Evolutionary conservation across 1,140 invertebrate species (phyloP), one percentile per base, ranked within the genome.

Genomic region (Psilanteris sp.): DNA sequence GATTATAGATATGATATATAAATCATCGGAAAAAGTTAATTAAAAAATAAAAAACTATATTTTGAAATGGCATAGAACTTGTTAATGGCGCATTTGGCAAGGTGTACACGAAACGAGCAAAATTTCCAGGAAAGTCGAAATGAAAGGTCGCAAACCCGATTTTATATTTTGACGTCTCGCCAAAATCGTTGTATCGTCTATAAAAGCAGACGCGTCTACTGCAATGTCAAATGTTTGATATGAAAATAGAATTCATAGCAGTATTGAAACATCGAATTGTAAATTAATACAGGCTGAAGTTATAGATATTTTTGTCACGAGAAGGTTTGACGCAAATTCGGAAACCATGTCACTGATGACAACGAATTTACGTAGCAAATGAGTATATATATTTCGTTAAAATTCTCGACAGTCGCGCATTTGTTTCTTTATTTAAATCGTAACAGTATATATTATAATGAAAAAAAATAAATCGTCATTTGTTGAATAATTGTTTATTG

Each of bases 131-230:
- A 71, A 61, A 61, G 32, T 54, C 41, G 48, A 26, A 24, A 44
- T 16, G 13, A 46, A 61, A 59, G 55, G 64, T 68, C 50, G 64
- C 64, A 16, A 57, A 68, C 64, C 64, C 48, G 52, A 48, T 66
- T 8, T 43, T 18, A 55, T 57, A 41, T 52, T 48, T 68, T 68
- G 50, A 68, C 41, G 32, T 13, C 15, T 57, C 43, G 62, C 62
- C 62, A 67, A 55, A 20, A 46, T 52, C 34, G 62, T 46, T 10
- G 52, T 4, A n/a, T n/a, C n/a, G 57, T 64, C 50, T 67, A 31
- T 55, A 55, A 16, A 1, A 37, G 34, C 24, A 67, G 62, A 67
- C 62, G 39, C 29, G 62, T 67, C 62, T 54, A 34, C 39, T 22
- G 2, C 1, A 16, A 18, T 34, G 11, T 7, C 10, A 16, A 3